phyloP scores from a whole-genome alignment of 2,888 invertebrate species.

The Caenorhabditis sp. region DNA sequence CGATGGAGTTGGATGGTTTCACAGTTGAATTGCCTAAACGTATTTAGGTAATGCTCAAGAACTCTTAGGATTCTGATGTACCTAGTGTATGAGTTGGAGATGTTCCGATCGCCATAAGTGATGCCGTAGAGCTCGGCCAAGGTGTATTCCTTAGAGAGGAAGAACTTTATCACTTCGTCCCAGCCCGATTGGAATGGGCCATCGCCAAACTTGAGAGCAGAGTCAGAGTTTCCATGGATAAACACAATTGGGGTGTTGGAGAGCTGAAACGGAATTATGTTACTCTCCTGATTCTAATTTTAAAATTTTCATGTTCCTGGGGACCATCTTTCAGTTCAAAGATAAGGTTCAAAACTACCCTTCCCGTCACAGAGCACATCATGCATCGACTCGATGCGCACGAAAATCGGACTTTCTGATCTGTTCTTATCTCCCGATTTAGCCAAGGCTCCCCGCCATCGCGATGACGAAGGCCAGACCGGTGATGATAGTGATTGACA shows the following conservation, averaged over 20 bases:
- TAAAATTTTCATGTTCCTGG: too few species aligned
- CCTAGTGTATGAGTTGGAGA: conserved; percentile 66
- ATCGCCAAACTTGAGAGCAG: conserved; percentile 71
- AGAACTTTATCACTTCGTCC: conserved; percentile 67
- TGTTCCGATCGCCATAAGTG: conserved; percentile 78
- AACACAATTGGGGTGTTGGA: conserved; percentile 75
- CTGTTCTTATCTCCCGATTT: background rate
- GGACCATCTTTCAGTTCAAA: too few species aligned
- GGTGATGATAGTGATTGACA: conserved; percentile 24
- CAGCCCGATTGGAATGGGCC: conserved; percentile 72
- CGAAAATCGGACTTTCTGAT: conserved; percentile 19
- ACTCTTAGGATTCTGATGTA: too few species aligned
- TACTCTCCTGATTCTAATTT: background rate
- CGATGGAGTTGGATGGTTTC: conserved; percentile 57
- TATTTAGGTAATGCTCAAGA: too few species aligned
- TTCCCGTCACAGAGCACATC: conserved; percentile 6
- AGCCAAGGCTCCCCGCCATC: conserved; percentile 27
- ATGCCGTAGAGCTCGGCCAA: conserved; percentile 76
- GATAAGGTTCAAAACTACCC: background rate
- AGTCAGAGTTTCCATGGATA: conserved; percentile 81
- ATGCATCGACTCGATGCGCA: background rate
- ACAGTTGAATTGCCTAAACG: conserved; percentile 64
- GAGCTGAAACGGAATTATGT: conserved; percentile 60
- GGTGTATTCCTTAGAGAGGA: conserved; percentile 70
- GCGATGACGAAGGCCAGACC: conserved; percentile 11